Percentiles rank a stretch among this genome's conserved stretches.
Conservation (phyloP, 2,888 invertebrate genomes). For the Brassicogethes aeneus region DNA sequence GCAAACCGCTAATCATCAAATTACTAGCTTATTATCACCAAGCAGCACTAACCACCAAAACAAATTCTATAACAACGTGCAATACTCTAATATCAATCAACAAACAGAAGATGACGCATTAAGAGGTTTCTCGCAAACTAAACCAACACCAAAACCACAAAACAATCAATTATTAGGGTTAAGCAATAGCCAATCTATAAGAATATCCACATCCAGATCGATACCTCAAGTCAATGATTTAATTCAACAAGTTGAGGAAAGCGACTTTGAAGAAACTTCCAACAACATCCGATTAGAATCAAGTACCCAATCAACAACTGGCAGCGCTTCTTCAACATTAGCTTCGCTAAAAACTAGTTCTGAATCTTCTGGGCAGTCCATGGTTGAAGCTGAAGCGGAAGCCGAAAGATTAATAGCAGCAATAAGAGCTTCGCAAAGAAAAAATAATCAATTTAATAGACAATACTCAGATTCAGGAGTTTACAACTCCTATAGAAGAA, state of each 20-base stretch:
- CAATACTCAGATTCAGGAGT: too few species aligned
- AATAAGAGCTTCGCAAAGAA: neutral
- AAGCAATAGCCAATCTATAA: neutral
- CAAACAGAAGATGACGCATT: slow-evolving; percentile 4
- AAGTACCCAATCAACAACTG: slow-evolving; percentile 15
- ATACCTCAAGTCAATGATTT: slow-evolving; percentile 3
- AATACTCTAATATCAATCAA: slow-evolving; percentile 3
- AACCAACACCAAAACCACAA: too few species aligned
- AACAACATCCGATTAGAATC: slow-evolving; percentile 18
- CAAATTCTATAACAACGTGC: neutral
- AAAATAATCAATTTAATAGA: too few species aligned
- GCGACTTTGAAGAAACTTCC: slow-evolving; percentile 12
- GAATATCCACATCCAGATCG: neutral
- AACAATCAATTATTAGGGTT: neutral
- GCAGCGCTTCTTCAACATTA: neutral
- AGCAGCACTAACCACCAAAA: slow-evolving; percentile 12
- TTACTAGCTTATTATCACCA: too few species aligned
- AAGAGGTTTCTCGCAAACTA: slow-evolving; percentile 5
- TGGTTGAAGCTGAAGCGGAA: slow-evolving; percentile 1
- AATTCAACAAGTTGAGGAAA: slow-evolving; percentile 10
- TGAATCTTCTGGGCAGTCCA: slow-evolving; percentile 1
- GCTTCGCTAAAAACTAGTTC: neutral
- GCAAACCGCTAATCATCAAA: too few species aligned
- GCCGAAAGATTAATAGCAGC: slow-evolving; percentile 1
- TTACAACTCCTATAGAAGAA: too few species aligned